Conservation (phyloP, 2,888 invertebrate genomes). For the Crepidodera aurea region DNA sequence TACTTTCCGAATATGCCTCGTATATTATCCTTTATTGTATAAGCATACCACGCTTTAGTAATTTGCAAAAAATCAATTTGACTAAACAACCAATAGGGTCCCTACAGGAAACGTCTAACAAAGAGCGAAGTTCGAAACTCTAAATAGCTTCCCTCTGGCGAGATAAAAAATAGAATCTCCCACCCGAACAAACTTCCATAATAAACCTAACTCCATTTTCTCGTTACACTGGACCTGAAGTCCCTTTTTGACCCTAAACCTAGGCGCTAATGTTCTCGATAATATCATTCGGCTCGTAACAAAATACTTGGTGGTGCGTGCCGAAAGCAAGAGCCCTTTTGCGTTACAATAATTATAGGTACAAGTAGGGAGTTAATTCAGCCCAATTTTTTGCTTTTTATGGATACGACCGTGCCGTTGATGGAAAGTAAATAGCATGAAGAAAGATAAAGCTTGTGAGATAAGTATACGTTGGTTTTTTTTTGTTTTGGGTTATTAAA, state of each 20-base stretch:
- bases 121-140: too few relatives aligned
- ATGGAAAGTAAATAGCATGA: slow-evolving; percentile 15
- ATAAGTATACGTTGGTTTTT: slow-evolving; percentile 8
- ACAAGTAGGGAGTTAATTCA: slow-evolving; percentile 13
- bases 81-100: too few relatives aligned
- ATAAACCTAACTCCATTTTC: slow-evolving; percentile 28
- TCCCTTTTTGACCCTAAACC: slow-evolving; percentile 31
- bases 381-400: slow-evolving; percentile 11
- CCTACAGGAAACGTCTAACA: too few relatives aligned
- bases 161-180: slow-evolving; percentile 1
- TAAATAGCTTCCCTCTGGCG: background rate
- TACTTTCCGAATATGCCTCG: too few relatives aligned
- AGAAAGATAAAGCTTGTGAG: slow-evolving; percentile 4
- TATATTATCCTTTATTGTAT: too few relatives aligned
- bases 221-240: slow-evolving; percentile 19
- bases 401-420: slow-evolving; percentile 1
- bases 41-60: too few relatives aligned
- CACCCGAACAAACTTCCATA: slow-evolving; percentile 17
- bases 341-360: slow-evolving; percentile 23
- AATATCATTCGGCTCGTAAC: slow-evolving; percentile 47
- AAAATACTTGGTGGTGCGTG: slow-evolving; percentile 50
- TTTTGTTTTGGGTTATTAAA: slow-evolving; percentile 9
- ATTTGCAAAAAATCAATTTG: too few relatives aligned
- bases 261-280: slow-evolving; percentile 44
- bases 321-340: slow-evolving; percentile 35